These are phyloP conservation scores for Metridium senile DNA, from an alignment of 92 coral and sea anemone species.

Conservation along the genomic window DNA sequence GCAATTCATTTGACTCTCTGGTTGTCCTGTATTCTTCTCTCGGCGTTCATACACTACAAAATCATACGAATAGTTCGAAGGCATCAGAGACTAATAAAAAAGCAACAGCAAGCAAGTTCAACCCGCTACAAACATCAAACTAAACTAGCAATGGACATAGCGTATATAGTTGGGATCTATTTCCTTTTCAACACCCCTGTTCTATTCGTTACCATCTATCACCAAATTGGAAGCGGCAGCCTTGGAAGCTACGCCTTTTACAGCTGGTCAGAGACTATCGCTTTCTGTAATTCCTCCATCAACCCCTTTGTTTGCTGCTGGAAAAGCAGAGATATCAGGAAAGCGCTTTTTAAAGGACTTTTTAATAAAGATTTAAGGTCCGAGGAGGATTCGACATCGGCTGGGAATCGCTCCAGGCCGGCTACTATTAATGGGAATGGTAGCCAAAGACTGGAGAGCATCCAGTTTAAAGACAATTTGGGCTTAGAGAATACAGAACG, in stretches of 20 bases:
- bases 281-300: slow-evolving; percentile 72
- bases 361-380: slow-evolving; percentile 4
- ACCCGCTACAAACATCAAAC: slow-evolving; percentile 49
- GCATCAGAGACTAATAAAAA: slow-evolving; percentile 60
- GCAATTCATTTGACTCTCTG: slow-evolving; percentile 56
- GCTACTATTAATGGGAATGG: neutral
- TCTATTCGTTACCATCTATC: slow-evolving; percentile 57
- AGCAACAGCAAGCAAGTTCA: slow-evolving; percentile 35
- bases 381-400: slow-evolving; percentile 25
- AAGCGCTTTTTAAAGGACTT: slow-evolving; percentile 41
- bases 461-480: neutral
- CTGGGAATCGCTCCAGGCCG: neutral
- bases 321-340: slow-evolving; percentile 60
- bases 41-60: slow-evolving; percentile 49
- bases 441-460: neutral
- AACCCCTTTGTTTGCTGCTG: slow-evolving; percentile 79
- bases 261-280: slow-evolving; percentile 79
- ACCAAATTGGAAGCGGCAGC: slow-evolving; percentile 57
- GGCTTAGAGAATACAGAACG: neutral
- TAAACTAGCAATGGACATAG: slow-evolving; percentile 60
- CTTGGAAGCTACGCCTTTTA: slow-evolving; percentile 53
- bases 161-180: slow-evolving; percentile 73
- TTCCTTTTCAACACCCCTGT: slow-evolving; percentile 71
- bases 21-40: slow-evolving; percentile 49
- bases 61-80: slow-evolving; percentile 54